Conservation (phyloP, 2,113 vertebrate species). For the Alectura lathami region DNA sequence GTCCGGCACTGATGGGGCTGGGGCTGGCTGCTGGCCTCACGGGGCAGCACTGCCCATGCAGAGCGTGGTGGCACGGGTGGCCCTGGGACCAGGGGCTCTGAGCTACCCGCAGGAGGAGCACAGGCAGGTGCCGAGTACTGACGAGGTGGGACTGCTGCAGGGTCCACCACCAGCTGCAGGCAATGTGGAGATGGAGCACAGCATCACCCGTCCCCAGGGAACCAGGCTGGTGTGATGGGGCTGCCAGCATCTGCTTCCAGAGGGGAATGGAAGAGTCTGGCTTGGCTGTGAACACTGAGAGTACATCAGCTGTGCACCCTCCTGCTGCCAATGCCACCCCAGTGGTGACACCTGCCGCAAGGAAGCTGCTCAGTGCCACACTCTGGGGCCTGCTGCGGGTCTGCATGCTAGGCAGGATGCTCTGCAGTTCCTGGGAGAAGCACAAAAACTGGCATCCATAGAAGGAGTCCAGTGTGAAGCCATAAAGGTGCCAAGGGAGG, state of each 20-base stretch:
- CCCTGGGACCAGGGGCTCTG: neutral
- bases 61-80: neutral
- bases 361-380: fast-evolving
- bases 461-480: neutral
- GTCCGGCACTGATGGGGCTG: neutral
- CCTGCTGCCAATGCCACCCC: neutral
- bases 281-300: neutral
- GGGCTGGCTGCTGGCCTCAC: neutral
- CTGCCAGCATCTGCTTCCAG: neutral
- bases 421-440: neutral
- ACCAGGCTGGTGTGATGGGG: neutral
- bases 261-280: neutral
- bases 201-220: neutral
- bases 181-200: fast-evolving
- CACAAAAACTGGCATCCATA: neutral
- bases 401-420: too few relatives aligned
- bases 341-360: neutral
- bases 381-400: neutral
- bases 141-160: neutral
- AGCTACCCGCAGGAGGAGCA: neutral
- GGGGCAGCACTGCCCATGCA: too few relatives aligned
- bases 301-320: neutral
- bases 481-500: neutral
- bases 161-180: neutral
- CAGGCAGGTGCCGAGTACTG: neutral